These are phyloP conservation scores for Otis tarda DNA, from an alignment of 2,113 vertebrate genomes.

Conservation along the genomic window DNA sequence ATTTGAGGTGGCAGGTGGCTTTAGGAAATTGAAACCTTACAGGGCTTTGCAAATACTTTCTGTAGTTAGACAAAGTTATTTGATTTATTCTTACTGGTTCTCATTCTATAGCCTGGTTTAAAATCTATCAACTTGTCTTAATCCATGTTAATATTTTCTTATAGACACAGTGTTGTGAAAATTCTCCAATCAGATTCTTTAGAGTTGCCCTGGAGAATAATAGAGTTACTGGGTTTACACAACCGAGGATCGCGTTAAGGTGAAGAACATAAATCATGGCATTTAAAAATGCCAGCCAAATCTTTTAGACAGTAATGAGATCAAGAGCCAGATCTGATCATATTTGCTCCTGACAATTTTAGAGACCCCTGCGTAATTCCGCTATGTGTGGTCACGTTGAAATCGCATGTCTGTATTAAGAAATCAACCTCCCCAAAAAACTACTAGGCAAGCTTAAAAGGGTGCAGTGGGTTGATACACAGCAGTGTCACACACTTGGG, in stretches of 20 bases:
- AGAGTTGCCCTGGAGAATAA: slow-evolving; percentile 54
- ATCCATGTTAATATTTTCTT: slow-evolving; percentile 60
- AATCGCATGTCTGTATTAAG: neutral
- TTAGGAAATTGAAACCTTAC: slow-evolving; percentile 72
- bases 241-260: slow-evolving; percentile 25
- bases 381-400: neutral
- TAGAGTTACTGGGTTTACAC: slow-evolving; percentile 56
- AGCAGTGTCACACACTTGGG: neutral
- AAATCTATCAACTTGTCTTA: slow-evolving; percentile 65
- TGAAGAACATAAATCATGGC: slow-evolving; percentile 58
- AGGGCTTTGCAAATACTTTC: slow-evolving; percentile 76
- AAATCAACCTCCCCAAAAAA: neutral
- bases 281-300: slow-evolving; percentile 63
- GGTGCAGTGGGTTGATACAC: neutral
- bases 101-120: slow-evolving; percentile 47
- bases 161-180: slow-evolving; percentile 48
- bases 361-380: neutral
- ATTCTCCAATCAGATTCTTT: slow-evolving; percentile 33
- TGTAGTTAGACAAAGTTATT: slow-evolving; percentile 66
- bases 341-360: slow-evolving; percentile 55
- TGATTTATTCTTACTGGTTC: slow-evolving; percentile 60
- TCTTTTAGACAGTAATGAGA: slow-evolving; percentile 64
- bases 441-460: neutral
- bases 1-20: slow-evolving; percentile 81
- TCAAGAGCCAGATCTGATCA: slow-evolving; percentile 60